These are phyloP conservation scores for Crotophaga sulcirostris DNA, from an alignment of 2,113 vertebrate genomes.

Conservation along the genomic window DNA sequence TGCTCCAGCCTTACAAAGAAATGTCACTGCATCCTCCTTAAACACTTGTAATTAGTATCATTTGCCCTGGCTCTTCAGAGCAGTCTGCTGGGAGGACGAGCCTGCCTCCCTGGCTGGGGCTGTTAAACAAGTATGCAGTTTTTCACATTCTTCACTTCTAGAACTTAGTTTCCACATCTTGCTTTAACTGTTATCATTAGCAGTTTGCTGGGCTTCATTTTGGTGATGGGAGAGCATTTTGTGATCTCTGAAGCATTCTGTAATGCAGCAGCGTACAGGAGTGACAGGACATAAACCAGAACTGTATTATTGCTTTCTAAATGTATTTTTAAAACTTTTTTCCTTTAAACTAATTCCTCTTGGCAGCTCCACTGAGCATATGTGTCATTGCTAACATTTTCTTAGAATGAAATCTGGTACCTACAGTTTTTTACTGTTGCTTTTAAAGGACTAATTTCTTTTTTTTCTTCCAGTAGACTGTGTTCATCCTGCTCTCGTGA, in stretches of 20 bases:
- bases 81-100: background rate
- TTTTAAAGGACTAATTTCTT: background rate
- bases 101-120: background rate
- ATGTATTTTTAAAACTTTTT: background rate
- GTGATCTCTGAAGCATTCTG: background rate
- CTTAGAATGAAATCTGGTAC: background rate
- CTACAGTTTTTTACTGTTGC: background rate
- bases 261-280: background rate
- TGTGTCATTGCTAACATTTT: background rate
- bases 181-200: background rate
- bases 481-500: background rate
- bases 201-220: constrained; percentile 13
- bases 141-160: background rate
- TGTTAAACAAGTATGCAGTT: background rate
- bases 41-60: background rate
- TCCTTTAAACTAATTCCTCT: background rate
- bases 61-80: background rate
- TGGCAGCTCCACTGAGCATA: background rate
- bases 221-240: background rate
- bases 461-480: background rate
- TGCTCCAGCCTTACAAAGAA: background rate
- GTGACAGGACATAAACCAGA: background rate
- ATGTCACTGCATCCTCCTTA: background rate
- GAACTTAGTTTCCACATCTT: background rate
- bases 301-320: background rate